Conservation (phyloP, 2,888 invertebrate species). For the Andrena bicolor region DNA sequence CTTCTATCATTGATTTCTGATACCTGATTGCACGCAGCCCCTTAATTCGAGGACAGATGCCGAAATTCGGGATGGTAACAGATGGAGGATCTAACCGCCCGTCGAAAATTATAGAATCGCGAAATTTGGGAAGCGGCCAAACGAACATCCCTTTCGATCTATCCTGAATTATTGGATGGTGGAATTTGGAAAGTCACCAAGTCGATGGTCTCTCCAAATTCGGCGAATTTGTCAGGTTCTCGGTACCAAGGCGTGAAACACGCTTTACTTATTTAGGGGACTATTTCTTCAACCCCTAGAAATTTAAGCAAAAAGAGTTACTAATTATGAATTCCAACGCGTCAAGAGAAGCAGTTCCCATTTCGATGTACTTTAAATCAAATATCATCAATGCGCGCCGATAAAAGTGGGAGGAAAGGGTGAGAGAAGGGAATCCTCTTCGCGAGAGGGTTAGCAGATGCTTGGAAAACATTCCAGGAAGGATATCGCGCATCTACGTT, state of each 20-base stretch:
- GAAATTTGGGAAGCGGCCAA: constrained; percentile 18
- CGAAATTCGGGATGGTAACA: neutral
- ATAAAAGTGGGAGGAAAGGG: too few species aligned
- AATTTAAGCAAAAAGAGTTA: too few species aligned
- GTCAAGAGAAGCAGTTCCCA: too few species aligned
- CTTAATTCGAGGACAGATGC: neutral
- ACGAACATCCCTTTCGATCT: constrained; percentile 4
- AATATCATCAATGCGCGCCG: too few species aligned
- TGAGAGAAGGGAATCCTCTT: neutral
- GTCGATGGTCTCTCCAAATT: neutral
- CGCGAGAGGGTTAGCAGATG: constrained; percentile 9
- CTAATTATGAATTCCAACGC: too few species aligned
- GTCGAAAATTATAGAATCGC: constrained; percentile 2
- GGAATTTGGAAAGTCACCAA: constrained; percentile 7
- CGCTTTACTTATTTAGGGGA: neutral
- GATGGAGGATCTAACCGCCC: neutral
- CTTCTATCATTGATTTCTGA: too few species aligned
- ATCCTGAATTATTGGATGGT: constrained; percentile 4
- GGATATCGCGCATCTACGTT: constrained; percentile 20
- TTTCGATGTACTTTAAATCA: too few species aligned
- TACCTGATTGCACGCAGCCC: too few species aligned
- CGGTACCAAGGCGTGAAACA: neutral
- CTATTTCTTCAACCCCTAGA: neutral
- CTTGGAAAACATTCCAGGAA: constrained; percentile 16
- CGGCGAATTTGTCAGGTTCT: neutral